Percentiles rank a stretch among this genome's conserved stretches.
phyloP scores from a whole-genome alignment of 2,888 invertebrate species.

The Drosophila mercatorum region DNA sequence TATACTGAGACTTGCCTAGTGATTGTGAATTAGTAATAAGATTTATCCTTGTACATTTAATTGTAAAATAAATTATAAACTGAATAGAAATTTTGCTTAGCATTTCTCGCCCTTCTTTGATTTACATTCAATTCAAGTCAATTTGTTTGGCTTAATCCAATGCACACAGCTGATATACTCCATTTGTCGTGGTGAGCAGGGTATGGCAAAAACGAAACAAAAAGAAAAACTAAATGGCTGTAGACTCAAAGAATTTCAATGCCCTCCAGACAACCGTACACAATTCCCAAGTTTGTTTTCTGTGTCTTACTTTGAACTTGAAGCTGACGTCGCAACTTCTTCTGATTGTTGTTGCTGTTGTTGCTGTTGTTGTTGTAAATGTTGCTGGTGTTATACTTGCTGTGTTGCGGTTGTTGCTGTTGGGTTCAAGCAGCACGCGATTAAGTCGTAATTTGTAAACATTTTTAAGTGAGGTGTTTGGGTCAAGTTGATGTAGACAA shows the following conservation, averaged over 20 bases:
- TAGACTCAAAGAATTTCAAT: slow-evolving; percentile 62
- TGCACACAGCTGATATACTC: neutral
- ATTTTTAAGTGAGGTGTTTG: slow-evolving; percentile 74
- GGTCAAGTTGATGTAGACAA: slow-evolving; percentile 65
- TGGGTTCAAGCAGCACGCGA: slow-evolving; percentile 74
- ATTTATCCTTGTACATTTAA: no score
- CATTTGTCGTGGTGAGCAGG: neutral
- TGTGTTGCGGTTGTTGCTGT: slow-evolving; percentile 25
- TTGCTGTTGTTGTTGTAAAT: slow-evolving; percentile 26
- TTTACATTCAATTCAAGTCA: neutral
- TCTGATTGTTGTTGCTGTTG: slow-evolving; percentile 33
- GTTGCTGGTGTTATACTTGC: slow-evolving; percentile 23
- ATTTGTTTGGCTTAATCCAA: neutral
- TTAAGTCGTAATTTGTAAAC: slow-evolving; percentile 76
- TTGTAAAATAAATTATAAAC: no score
- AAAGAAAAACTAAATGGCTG: slow-evolving; percentile 25
- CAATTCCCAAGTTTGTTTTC: slow-evolving; percentile 61
- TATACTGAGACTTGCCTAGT: no score
- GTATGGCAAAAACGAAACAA: neutral
- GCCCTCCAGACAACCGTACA: slow-evolving; percentile 56
- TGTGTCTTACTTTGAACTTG: slow-evolving; percentile 71
- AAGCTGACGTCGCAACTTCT: slow-evolving; percentile 59
- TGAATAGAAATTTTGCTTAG: no score
- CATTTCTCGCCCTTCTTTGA: neutral
- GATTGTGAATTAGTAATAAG: no score